Evolutionary conservation across 2,113 vertebrate species (phyloP).

Genomic region (Marmota monax): DNA sequence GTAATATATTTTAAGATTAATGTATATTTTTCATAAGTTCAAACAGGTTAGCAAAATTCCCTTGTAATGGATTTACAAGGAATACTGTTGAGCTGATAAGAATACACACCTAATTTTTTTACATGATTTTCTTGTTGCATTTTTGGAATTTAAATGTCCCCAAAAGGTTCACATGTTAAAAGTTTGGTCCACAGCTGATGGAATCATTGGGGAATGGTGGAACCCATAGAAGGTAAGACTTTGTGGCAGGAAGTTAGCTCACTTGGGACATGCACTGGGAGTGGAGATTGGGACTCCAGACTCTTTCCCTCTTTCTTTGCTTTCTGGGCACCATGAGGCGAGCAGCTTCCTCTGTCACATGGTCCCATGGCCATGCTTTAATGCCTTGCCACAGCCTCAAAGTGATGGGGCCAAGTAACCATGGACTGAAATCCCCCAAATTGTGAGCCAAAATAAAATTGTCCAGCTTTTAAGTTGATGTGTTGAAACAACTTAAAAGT

Average conservation of each 20-base stretch:
- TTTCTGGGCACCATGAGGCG: neutral
- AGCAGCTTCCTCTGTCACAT: too few species aligned
- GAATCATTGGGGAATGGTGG: neutral
- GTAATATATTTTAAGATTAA: neutral
- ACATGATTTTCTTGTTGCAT: neutral
- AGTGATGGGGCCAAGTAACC: neutral
- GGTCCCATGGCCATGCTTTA: neutral
- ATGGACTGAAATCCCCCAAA: neutral
- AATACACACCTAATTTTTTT: neutral
- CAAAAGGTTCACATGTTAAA: neutral
- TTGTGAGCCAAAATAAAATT: neutral
- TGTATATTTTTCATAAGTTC: neutral
- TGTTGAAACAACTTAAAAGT: neutral
- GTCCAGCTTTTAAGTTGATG: neutral
- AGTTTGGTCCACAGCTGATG: neutral
- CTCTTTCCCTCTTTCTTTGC: too few species aligned
- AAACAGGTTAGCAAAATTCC: neutral
- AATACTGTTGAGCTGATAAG: neutral
- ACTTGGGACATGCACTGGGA: accelerated
- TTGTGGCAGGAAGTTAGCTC: neutral
- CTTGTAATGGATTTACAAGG: neutral
- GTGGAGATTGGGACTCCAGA: neutral
- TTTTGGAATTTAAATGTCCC: neutral
- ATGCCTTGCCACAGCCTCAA: too few species aligned
- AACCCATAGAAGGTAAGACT: neutral